Conservation (phyloP, 2,888 invertebrate species). For the Lasioglossum marginatum region DNA sequence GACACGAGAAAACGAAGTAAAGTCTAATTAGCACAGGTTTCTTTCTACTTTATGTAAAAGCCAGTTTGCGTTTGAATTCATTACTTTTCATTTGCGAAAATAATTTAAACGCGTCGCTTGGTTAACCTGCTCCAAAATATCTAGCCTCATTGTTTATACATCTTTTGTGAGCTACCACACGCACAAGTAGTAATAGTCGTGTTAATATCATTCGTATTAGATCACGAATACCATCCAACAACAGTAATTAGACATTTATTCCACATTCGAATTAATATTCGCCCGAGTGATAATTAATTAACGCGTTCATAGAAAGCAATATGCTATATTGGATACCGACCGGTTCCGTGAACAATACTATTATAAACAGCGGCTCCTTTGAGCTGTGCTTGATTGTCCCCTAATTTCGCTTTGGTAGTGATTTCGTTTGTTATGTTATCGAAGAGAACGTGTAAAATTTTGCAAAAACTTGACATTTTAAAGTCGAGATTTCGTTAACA, state of each 20-base stretch:
- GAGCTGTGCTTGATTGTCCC: not conserved
- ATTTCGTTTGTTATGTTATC: not conserved
- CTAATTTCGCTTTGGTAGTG: not conserved
- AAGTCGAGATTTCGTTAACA: too few relatives aligned
- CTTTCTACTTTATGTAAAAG: not conserved
- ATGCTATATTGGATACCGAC: not conserved
- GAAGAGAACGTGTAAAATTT: too few relatives aligned
- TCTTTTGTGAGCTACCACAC: not conserved
- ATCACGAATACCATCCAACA: not conserved
- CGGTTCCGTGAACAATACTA: not conserved
- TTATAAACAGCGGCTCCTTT: not conserved
- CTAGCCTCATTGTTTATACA: too few relatives aligned
- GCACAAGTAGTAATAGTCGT: not conserved
- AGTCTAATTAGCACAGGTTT: not conserved
- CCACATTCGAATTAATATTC: not conserved
- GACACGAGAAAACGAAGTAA: not conserved
- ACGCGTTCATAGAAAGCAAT: not conserved
- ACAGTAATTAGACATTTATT: not conserved
- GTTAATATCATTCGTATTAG: not conserved
- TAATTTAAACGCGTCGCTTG: not conserved
- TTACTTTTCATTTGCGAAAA: not conserved
- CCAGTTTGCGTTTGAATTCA: not conserved
- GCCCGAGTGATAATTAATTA: not conserved
- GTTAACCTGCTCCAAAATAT: not conserved
- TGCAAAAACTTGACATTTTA: too few relatives aligned